These are phyloP conservation scores for Macaria liturata DNA, from an alignment of 2,888 invertebrate genomes.

Conservation along the genomic window DNA sequence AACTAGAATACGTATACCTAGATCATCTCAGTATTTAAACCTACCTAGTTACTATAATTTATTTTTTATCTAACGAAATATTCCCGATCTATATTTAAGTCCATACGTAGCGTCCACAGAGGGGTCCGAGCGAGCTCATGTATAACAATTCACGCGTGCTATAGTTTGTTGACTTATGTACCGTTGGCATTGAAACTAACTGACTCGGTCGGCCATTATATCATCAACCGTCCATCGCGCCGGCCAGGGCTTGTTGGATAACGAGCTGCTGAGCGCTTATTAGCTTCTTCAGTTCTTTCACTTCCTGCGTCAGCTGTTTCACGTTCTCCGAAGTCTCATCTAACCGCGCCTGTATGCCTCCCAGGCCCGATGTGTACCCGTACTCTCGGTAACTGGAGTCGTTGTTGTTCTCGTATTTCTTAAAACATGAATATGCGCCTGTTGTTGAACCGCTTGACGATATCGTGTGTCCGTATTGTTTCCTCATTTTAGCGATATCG, in stretches of 20 bases:
- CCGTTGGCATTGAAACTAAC: slow-evolving; percentile 79
- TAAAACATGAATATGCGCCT: slow-evolving; percentile 85
- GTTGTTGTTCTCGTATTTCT: slow-evolving; percentile 86
- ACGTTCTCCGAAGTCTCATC: slow-evolving; percentile 88
- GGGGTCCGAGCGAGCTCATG: slow-evolving; percentile 53
- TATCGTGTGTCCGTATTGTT: slow-evolving; percentile 87
- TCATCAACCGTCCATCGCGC: slow-evolving; percentile 76
- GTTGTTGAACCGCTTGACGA: slow-evolving; percentile 86
- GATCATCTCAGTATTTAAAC: slow-evolving; percentile 6
- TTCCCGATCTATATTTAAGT: slow-evolving; percentile 67
- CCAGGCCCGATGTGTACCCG: slow-evolving; percentile 81
- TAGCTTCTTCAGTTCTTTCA: slow-evolving; percentile 86
- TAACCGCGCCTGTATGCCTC: slow-evolving; percentile 84
- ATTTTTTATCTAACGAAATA: slow-evolving; percentile 42
- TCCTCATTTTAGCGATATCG: slow-evolving; percentile 89
- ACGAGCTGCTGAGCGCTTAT: slow-evolving; percentile 79
- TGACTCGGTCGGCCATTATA: slow-evolving; percentile 66
- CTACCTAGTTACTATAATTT: slow-evolving; percentile 2
- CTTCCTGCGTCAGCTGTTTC: slow-evolving; percentile 86
- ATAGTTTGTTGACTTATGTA: slow-evolving; percentile 78
- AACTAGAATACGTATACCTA: slow-evolving; percentile 34
- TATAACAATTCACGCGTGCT: slow-evolving; percentile 55
- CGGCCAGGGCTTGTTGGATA: slow-evolving; percentile 74
- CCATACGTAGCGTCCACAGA: slow-evolving; percentile 50
- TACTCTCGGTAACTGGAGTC: slow-evolving; percentile 78